Evolutionary conservation across 1,140 invertebrate species (phyloP), one percentile per base, ranked within the genome.

Genomic region (Dinothrombium tinctorium): DNA sequence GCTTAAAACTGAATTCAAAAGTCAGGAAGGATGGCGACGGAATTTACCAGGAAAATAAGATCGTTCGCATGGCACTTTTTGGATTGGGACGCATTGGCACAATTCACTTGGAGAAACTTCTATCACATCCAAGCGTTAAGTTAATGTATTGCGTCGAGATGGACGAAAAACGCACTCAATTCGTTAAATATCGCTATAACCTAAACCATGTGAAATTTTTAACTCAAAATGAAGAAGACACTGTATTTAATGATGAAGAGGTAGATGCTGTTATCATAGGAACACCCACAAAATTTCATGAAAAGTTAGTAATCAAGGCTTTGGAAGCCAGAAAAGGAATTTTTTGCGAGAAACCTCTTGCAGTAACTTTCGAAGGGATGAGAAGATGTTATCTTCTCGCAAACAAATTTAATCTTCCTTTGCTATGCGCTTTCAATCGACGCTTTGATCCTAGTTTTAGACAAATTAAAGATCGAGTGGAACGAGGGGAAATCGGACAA

Each of bases 261-360:
- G 57, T 73, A 0, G 57, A 63, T 31, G 64, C 59, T 7, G 60
- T 71, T 0, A 49, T 72, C 26, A 62, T 73, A n/a, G 58, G 62
- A n/a, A n/a, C n/a, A n/a, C 69, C 70, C 4, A 72, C 71, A 0
- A 61, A 50, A 45, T 65, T 67, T 0, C 71, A 76, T 51, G 66
- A 72, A 49, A 49, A 57, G 1, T 65, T 73, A 11, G 64, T 74
- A 1, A 57, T 58, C 0, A 63, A 61, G 41, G 61, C 69, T 1
- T 51, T 75, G n/a, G 49, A 61, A 11, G 59, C 62, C 28, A 66
- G 68, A 46, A 59, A 58, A 49, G 64, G 67, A 9, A 68, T 76
- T 0, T 72, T 74, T 49, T 73, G 71, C 50, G 73, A 76, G 51
- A 76, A 76, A 51, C 74, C 74, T 1, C 63, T 76, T 17, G 69